These are phyloP conservation scores for Minunthozetes semirufus DNA, from an alignment of 2,888 invertebrate genomes.

Conservation along the genomic window DNA sequence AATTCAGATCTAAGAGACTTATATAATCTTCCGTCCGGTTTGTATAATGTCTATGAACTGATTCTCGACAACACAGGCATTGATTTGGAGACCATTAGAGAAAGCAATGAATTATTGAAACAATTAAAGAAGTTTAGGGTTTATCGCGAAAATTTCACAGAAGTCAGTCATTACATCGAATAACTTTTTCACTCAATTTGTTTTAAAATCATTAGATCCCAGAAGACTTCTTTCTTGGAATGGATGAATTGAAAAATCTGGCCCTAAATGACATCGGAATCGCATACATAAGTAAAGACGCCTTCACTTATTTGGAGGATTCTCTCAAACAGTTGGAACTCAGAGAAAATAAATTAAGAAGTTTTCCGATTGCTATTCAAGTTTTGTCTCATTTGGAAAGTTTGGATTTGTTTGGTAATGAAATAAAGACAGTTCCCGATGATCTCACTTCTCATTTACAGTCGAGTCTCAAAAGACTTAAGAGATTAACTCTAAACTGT, in stretches of 20 bases:
- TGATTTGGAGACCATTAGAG: conserved; percentile 35
- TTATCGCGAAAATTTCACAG: conserved; percentile 37
- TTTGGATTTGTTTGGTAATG: conserved; percentile 36
- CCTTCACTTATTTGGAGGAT: conserved; percentile 37
- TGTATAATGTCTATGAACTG: conserved; percentile 33
- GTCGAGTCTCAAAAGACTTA: conserved; percentile 34
- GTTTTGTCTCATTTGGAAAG: conserved; percentile 35
- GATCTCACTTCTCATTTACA: conserved; percentile 26
- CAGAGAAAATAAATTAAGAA: conserved; percentile 37
- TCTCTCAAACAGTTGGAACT: conserved; percentile 34
- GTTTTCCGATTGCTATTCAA: conserved; percentile 34
- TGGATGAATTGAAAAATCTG: conserved; percentile 35
- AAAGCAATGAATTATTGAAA: conserved; percentile 34
- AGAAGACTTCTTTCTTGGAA: conserved; percentile 35
- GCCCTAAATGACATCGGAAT: conserved; percentile 37
- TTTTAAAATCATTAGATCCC: conserved; percentile 25
- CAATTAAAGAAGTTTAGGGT: conserved; percentile 30
- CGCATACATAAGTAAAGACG: conserved; percentile 33
- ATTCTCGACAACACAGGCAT: conserved; percentile 37
- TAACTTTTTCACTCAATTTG: not conserved
- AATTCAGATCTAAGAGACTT: conserved; percentile 35
- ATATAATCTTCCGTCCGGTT: conserved; percentile 34
- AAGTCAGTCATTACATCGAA: not conserved
- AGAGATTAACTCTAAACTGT: conserved; percentile 33
- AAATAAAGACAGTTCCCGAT: conserved; percentile 35